phyloP scores from a whole-genome alignment of 2,888 invertebrate species.

The Nebria brevicollis region DNA sequence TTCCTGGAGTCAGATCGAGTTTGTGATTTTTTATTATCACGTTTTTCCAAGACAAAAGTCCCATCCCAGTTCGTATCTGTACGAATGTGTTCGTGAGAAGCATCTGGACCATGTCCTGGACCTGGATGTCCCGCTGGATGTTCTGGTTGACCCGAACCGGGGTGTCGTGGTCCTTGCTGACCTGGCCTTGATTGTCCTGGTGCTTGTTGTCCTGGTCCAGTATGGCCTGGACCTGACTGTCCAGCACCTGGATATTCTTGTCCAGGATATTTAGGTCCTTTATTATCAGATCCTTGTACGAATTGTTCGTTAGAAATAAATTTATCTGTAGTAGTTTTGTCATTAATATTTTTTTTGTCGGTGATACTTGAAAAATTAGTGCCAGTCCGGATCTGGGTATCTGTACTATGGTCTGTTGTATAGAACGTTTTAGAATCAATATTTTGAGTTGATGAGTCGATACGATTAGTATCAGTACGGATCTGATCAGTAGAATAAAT shows the following conservation, averaged over 20 bases:
- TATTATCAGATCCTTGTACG: conserved; percentile 4
- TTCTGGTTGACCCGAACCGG: background rate
- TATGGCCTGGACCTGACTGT: background rate
- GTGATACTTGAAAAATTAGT: background rate
- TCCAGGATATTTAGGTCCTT: background rate
- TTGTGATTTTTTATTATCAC: conserved; percentile 45
- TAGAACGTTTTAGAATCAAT: conserved; percentile 19
- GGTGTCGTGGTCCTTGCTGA: background rate
- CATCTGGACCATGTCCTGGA: background rate
- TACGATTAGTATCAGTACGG: background rate
- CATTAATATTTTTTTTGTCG: background rate
- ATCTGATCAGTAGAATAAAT: background rate
- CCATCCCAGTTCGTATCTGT: conserved; percentile 50
- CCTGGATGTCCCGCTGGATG: background rate
- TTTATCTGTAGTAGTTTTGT: conserved; percentile 19
- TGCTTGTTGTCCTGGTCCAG: background rate
- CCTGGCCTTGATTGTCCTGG: background rate
- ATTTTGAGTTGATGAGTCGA: background rate
- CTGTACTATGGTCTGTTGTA: conserved; percentile 11
- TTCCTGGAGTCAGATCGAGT: conserved; percentile 47
- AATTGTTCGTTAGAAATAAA: conserved; percentile 31
- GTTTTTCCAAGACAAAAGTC: conserved; percentile 49
- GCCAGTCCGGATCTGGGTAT: background rate
- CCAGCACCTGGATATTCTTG: background rate
- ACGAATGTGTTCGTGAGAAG: conserved; percentile 6